A percentile compares a stretch with the other conserved stretches of the same genome.
Conservation (phyloP, 2,113 vertebrate genomes). For the Uropsilus gracilis region DNA sequence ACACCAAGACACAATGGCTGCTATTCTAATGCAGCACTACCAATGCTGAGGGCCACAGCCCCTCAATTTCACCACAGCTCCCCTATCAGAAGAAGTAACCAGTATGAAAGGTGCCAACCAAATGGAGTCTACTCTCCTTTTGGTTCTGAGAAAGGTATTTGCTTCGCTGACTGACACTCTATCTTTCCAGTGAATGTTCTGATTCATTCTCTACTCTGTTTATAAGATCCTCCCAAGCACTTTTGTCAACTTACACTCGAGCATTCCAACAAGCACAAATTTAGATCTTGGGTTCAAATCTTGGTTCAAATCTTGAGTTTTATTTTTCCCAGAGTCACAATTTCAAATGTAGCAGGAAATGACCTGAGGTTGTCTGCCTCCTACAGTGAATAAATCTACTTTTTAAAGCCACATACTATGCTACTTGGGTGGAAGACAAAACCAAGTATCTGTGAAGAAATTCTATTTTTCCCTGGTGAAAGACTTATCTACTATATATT, state of each 20-base stretch:
- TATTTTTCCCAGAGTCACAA: neutral
- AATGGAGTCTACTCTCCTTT: neutral
- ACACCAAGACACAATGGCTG: too few relatives aligned
- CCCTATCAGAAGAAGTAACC: too few relatives aligned
- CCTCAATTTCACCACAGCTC: too few relatives aligned
- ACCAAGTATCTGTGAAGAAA: neutral
- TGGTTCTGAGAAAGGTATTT: neutral
- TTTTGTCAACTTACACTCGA: neutral
- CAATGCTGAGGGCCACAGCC: too few relatives aligned
- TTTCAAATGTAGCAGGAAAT: neutral
- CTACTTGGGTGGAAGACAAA: neutral
- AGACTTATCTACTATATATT: neutral
- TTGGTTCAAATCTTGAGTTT: neutral
- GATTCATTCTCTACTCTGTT: neutral
- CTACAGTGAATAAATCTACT: neutral
- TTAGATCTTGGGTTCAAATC: too few relatives aligned
- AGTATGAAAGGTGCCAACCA: neutral
- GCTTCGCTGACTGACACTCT: neutral
- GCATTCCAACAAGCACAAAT: neutral
- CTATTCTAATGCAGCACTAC: too few relatives aligned
- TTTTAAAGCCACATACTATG: neutral
- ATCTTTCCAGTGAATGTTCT: neutral
- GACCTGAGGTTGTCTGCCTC: neutral
- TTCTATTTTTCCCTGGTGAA: neutral
- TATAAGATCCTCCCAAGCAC: neutral